Base-by-base conservation (phyloP, 2,797 vertebrate genomes). In the Diglossa cyanea region DNA sequence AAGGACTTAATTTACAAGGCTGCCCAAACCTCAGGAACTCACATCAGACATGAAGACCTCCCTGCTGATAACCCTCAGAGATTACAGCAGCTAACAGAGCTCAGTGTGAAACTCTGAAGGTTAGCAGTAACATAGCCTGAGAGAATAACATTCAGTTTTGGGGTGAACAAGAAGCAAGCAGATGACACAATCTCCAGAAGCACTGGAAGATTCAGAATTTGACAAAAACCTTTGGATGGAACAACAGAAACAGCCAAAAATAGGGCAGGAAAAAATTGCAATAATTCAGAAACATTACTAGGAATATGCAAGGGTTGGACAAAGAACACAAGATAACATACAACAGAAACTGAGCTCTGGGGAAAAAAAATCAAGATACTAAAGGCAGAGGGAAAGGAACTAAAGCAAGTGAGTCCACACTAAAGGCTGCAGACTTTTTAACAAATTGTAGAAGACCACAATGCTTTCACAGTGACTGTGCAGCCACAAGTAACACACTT, bases 1-100 rank as follows among this genome's bases (percentile, higher is more conserved):
- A 88, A 96, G 87, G 79, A 88, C 93, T 94, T 91, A 16, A 62
- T 57, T 82, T 81, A 66, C 70, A 81, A 67, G 70, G 63, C 60
- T 94, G 65, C 28, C 18, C 78, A 68, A 30, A 83, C 63, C 53
- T 90, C 85, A 70, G 51, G 39, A 86, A 73, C 37, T 45, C 62
- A 33, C n/a, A 86, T 60, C 21, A 75, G 72, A 86, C 61, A 72
- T 0, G 4, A 67, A 72, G 54, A 86, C 47, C 39, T 86, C 66
- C 23, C 20, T 54, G 37, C 62, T 86, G 79, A 91, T 67, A 92
- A 73, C 30, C 20, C 72, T 78, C 61, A 93, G 65, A 88, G 58
- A 81, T 86, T 53, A 88, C 37, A 68, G 75, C 44, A 91, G 58
- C 48, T 84, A 88, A 68, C 24, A 60, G 44, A 77, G 33, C 30